Evolutionary conservation across 2,797 vertebrate species (phyloP).

Genomic region (Melanotaenia boesemani): DNA sequence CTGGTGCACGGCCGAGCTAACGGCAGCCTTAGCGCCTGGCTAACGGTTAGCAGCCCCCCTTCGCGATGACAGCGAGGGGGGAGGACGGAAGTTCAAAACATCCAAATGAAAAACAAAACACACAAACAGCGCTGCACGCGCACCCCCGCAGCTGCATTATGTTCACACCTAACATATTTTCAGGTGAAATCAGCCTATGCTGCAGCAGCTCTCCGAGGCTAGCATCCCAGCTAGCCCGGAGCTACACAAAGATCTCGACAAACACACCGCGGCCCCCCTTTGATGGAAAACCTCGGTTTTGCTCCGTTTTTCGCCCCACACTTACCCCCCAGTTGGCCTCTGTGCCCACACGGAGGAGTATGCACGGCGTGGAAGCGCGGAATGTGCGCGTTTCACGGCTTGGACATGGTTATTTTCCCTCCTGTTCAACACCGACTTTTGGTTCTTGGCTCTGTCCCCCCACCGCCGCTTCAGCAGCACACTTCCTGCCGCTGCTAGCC

Average conservation of each 20-base stretch:
- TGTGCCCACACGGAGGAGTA: conserved; percentile 37
- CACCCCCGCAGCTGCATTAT: rapidly evolving
- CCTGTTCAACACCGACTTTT: conserved; percentile 63
- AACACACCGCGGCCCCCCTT: conserved; percentile 75
- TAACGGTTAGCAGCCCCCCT: conserved; percentile 63
- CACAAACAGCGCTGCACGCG: neutral
- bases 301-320: conserved; percentile 36
- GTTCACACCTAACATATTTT: too few relatives aligned
- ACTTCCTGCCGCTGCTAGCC: conserved; percentile 81
- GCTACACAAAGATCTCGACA: conserved; percentile 86
- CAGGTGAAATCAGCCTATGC: neutral
- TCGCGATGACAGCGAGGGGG: conserved; percentile 54
- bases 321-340: conserved; percentile 76
- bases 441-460: conserved; percentile 65
- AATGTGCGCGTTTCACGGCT: conserved; percentile 55
- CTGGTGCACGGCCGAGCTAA: conserved; percentile 48
- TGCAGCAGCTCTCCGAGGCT: conserved; percentile 32
- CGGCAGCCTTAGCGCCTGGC: conserved; percentile 55
- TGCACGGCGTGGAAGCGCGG: conserved; percentile 30
- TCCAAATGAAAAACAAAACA: conserved; percentile 20
- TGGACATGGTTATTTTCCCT: conserved; percentile 63
- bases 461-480: conserved; percentile 71
- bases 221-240: conserved; percentile 63
- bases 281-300: conserved; percentile 61
- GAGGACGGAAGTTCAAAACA: conserved; percentile 50